Evolutionary conservation across 2,113 vertebrate species (phyloP).

Genomic region (Nesoenas mayeri): DNA sequence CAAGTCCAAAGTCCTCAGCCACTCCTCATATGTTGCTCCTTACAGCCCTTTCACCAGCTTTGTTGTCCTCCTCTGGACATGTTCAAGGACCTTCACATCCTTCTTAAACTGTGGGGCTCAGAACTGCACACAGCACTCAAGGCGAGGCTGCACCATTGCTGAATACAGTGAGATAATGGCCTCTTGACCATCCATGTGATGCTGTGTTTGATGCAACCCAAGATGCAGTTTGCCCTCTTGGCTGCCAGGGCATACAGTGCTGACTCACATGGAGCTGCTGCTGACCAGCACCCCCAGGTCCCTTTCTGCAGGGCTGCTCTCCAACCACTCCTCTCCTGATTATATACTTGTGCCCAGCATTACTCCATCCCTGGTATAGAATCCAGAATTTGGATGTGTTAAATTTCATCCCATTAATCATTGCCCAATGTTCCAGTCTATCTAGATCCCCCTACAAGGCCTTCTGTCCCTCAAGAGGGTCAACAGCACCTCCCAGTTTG

Average conservation of each 20-base stretch:
- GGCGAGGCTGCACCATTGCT: background rate
- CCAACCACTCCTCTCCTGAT: background rate
- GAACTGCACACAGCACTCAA: background rate
- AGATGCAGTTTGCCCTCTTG: background rate
- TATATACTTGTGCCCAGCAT: background rate
- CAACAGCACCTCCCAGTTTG: no score
- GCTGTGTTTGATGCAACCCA: background rate
- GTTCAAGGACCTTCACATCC: background rate
- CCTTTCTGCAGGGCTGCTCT: background rate
- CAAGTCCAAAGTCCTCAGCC: background rate
- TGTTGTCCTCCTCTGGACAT: background rate
- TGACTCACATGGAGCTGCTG: background rate
- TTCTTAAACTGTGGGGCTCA: background rate
- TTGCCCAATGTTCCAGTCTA: background rate
- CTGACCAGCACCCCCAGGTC: background rate
- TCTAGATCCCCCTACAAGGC: background rate
- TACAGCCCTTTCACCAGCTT: background rate
- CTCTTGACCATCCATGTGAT: accelerated
- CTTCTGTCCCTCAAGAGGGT: background rate
- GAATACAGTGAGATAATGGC: background rate
- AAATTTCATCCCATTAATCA: background rate
- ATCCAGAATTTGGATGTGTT: background rate
- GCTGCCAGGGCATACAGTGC: no score
- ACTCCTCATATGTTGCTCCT: background rate
- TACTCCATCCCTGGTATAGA: background rate